phyloP scores from a whole-genome alignment of 2,888 invertebrate genomes.

The Biston stratarius region DNA sequence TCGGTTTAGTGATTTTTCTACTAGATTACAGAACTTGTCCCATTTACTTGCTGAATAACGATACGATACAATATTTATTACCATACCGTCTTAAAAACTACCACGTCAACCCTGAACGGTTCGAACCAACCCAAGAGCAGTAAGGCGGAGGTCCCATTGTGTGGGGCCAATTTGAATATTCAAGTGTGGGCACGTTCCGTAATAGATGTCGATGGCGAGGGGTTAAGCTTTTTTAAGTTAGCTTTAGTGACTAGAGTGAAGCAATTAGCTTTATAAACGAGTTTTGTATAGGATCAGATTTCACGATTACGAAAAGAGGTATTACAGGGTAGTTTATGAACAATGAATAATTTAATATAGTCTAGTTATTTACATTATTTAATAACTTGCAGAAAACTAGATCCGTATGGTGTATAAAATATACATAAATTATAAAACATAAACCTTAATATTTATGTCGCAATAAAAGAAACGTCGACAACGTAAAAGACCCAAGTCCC shows the following conservation, averaged over 20 bases:
- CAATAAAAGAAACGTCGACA: slow-evolving; percentile 20
- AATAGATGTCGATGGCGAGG: slow-evolving; percentile 66
- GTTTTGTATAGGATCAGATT: slow-evolving; percentile 16
- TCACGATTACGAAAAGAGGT: neutral
- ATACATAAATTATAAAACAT: too few species aligned
- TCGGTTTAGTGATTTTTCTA: too few species aligned
- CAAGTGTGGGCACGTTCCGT: slow-evolving; percentile 71
- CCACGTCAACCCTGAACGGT: slow-evolving; percentile 39
- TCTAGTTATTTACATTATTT: neutral
- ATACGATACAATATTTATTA: neutral
- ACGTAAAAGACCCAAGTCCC: slow-evolving; percentile 15
- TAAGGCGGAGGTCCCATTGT: slow-evolving; percentile 62
- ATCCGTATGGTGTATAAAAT: too few species aligned
- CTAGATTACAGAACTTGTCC: too few species aligned
- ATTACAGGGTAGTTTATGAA: neutral
- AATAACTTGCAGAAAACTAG: too few species aligned
- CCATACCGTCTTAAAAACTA: slow-evolving; percentile 1
- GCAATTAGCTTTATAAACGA: slow-evolving; percentile 47
- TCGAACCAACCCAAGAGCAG: slow-evolving; percentile 53
- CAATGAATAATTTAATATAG: too few species aligned
- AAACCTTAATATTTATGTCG: neutral
- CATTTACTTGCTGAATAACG: neutral
- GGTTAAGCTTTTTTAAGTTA: slow-evolving; percentile 46
- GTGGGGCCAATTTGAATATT: slow-evolving; percentile 77
- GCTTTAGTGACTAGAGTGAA: slow-evolving; percentile 35